A percentile compares a stretch with the other conserved stretches of the same genome.
Evolutionary conservation across 2,797 vertebrate species (phyloP).

Genomic region (Silurus aristotelis): DNA sequence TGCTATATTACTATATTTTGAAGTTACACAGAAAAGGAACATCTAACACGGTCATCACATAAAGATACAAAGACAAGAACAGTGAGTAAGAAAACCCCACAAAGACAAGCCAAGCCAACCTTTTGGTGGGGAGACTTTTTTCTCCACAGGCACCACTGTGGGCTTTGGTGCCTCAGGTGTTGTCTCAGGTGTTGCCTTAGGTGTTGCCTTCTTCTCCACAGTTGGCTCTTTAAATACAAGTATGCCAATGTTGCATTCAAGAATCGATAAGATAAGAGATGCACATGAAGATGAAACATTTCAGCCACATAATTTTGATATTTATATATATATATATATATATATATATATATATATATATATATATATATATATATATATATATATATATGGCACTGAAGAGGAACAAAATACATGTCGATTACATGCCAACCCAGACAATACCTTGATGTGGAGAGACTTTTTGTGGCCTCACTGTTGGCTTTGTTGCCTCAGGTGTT

Average conservation of each 20-base stretch:
- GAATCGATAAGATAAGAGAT: neutral
- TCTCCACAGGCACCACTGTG: slow-evolving; percentile 34
- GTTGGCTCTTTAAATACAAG: slow-evolving; percentile 57
- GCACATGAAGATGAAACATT: neutral
- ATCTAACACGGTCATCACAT: neutral
- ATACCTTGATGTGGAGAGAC: slow-evolving; percentile 44
- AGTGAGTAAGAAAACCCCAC: neutral
- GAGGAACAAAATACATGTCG: neutral
- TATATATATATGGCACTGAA: neutral
- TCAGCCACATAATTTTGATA: too few species aligned
- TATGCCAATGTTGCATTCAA: slow-evolving; percentile 36
- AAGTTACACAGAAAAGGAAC: neutral
- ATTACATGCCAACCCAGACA: slow-evolving; percentile 33
- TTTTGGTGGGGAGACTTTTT: slow-evolving; percentile 29
- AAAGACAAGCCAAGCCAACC: slow-evolving; percentile 15
- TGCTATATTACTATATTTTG: neutral
- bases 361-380: too few species aligned
- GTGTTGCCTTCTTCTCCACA: slow-evolving; percentile 57
- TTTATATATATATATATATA: too few species aligned
- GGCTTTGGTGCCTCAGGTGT: slow-evolving; percentile 49
- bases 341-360: too few species aligned
- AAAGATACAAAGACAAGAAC: neutral
- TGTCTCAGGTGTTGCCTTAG: slow-evolving; percentile 41
- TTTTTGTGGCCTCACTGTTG: slow-evolving; percentile 27
- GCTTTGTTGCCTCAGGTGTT: slow-evolving; percentile 26